Evolutionary conservation across 2,888 invertebrate genomes (phyloP), one percentile per base, ranked within the genome.

Genomic region (Epinotia demarniana): DNA sequence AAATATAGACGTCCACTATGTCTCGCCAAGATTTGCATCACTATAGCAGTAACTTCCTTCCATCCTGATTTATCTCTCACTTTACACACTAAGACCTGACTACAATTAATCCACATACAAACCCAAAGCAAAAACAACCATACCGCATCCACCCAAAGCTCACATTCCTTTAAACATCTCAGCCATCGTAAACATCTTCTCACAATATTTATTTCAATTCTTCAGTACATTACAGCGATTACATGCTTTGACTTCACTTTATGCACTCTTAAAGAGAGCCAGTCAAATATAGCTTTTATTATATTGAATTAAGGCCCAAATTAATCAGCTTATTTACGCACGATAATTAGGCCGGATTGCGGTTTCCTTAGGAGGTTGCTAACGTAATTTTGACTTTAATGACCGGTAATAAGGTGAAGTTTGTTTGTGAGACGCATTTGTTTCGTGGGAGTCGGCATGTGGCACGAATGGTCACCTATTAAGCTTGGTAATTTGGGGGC

Each of bases 391-490:
- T 33, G 62, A 33, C 71, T 67, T 71, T 62, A 67, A 72, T 13
- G 27, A 12, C 12, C 9, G 18, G 67, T 61, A 71, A 72, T 72
- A 75, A 75, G 75, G 66, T 27, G 8, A n/a, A 49, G 33, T 61
- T 61, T 76, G 73, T 78, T 80, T 74, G 78, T 78, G 78, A 76
- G 78, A 76, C 79, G 77, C 79, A 81, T 82, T 83, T 83, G 86
- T 87, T 82, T 80, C 79, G 80, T 82, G 85, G 82, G 82, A 82
- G 84, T 75, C 82, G 77, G 82, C 87, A 85, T 85, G 82, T 88
- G 89, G 80, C 80, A 78, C 66, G 80, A 87, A 89, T 87, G 81
- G 86, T 79, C 77, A 77, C 62, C 78, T 78, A 78, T 76, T 75
- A 80, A 68, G 72, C 33, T 61, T 75, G 61, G 75, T 72, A 62